Evolutionary conservation across 2,888 invertebrate species (phyloP).

Genomic region (Cephus sareptanus): DNA sequence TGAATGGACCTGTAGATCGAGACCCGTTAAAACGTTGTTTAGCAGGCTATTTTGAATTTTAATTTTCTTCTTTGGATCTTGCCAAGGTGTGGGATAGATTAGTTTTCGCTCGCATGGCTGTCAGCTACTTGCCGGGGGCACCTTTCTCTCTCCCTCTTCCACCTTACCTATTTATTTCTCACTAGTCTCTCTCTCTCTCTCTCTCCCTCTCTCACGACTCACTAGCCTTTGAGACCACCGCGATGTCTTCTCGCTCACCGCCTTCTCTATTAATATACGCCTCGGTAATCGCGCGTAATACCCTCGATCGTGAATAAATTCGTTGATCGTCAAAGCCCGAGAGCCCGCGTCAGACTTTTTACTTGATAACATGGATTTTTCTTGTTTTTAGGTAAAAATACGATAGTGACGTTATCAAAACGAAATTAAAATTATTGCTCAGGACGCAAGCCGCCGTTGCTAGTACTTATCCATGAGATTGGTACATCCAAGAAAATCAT

Average conservation of each 20-base stretch:
- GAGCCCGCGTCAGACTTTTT: not conserved
- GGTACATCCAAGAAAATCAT: not conserved
- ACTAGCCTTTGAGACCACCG: constrained; percentile 11
- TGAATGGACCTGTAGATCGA: constrained; percentile 1
- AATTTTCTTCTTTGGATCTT: constrained; percentile 39
- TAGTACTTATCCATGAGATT: not conserved
- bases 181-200: constrained; percentile 22
- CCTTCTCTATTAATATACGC: not conserved
- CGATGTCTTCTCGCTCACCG: not conserved
- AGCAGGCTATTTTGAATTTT: constrained; percentile 51
- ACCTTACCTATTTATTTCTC: not conserved
- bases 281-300: not conserved
- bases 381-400: not conserved
- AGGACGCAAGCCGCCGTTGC: not conserved
- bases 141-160: constrained; percentile 10
- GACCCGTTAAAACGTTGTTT: constrained; percentile 45
- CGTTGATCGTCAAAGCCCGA: not conserved
- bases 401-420: not conserved
- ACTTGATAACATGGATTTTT: not conserved
- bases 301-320: not conserved
- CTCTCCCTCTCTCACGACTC: constrained; percentile 12
- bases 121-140: constrained; percentile 54
- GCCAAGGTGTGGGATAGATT: constrained; percentile 56
- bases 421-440: not conserved
- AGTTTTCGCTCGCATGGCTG: constrained; percentile 50